Percentiles rank a stretch among this genome's conserved stretches.
Conservation (phyloP, 2,888 invertebrate genomes). For the Alloplasta piceator region DNA sequence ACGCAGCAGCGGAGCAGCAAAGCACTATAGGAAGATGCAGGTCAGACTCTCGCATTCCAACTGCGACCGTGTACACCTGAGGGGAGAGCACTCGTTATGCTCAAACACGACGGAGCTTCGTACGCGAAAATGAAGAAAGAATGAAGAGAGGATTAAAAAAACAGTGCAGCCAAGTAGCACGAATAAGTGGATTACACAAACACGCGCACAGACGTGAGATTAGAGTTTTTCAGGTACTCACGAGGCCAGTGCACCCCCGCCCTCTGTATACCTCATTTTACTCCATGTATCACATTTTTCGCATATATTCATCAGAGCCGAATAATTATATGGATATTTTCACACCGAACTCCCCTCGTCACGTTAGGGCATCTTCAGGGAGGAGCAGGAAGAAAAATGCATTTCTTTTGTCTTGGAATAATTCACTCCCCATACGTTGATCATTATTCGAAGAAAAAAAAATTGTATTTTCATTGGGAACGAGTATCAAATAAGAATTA, state of each 20-base stretch:
- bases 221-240: constrained; percentile 53
- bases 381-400: too few relatives aligned
- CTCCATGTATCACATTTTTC: too few relatives aligned
- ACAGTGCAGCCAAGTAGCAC: constrained; percentile 53
- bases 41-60: constrained; percentile 59
- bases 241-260: constrained; percentile 65
- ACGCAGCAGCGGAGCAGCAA: constrained; percentile 31
- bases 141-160: constrained; percentile 14
- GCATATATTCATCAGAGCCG: too few relatives aligned
- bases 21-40: constrained; percentile 49
- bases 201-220: constrained; percentile 10
- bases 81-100: constrained; percentile 22
- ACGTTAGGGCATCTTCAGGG: too few relatives aligned
- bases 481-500: too few relatives aligned
- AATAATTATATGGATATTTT: too few relatives aligned
- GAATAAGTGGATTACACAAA: constrained; percentile 57
- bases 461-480: too few relatives aligned
- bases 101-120: constrained; percentile 14
- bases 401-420: too few relatives aligned
- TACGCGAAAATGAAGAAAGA: constrained; percentile 14
- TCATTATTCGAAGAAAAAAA: too few relatives aligned
- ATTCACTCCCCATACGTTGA: too few relatives aligned
- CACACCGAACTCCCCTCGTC: too few relatives aligned
- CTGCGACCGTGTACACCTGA: constrained; percentile 3
- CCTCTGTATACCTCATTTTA: constrained; percentile 11